Evolutionary conservation across 2,888 invertebrate genomes (phyloP), one percentile per base, ranked within the genome.

Genomic region (Eristalinus aeneus): DNA sequence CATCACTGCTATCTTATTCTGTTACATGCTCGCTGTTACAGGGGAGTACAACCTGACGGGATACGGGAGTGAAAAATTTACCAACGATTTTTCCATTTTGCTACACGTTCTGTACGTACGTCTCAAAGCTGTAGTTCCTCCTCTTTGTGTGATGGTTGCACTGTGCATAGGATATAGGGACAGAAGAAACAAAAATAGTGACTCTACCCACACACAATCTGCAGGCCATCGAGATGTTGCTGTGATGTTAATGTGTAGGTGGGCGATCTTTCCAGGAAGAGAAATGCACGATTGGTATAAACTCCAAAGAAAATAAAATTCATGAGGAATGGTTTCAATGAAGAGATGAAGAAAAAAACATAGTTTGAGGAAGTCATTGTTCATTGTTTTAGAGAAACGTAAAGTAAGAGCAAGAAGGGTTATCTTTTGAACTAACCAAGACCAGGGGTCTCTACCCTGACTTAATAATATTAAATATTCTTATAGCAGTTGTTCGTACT

Each of bases 191-290:
- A 71, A 74, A 39, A 54, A 54, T 39, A 64, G 56, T 67, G 36
- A 32, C 46, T 54, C 85, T 74, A 73, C 86, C 86, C 82, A 86
- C 86, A 78, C 77, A 78, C 77, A 74, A 82, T 86, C 82, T 82
- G 73, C 82, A 34, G 81, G 86, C 74, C 74, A 86, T 86, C 86
- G 86, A 77, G 77, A 86, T 86, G 81, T 67, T 84, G 74, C 63
- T 68, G 71, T 80, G 80, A 74, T 81, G 75, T 64, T 65, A 75
- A 81, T 82, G 63, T 60, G 82, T 73, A 82, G 86, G 86, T 78
- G 82, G 86, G 82, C 71, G 86, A 81, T 77, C 65, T 65, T 86
- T 86, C 86, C 86, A 86, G 86, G 77, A 86, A 86, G 77, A 82
- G 86, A 86, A 82, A 86, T 86, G 65, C 77, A 73, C 46, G 78